Evolutionary conservation across 2,888 invertebrate species (phyloP), one percentile per base, ranked within the genome.

Genomic region (Exephanes ischioxanthus): DNA sequence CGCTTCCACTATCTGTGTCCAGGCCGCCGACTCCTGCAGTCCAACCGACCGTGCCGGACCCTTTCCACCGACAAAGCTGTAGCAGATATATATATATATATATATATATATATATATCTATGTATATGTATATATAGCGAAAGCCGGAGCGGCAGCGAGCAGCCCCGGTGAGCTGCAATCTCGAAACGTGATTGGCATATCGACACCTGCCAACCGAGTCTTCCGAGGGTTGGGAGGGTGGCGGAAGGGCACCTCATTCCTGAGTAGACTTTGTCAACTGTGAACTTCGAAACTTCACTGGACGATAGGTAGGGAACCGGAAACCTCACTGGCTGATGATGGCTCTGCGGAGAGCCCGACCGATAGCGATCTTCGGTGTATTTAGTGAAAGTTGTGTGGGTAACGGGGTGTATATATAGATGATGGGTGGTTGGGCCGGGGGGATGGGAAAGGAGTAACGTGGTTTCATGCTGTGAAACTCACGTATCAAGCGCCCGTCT

Each of bases 111-210:
- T 33, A n/a, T 9, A 3, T 51, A n/a, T n/a, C n/a, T n/a, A n/a
- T 0, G 3, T 73, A 5, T 41, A 22, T 55, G 16, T 61, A 9
- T 22, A 51, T 33, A 51, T 22, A 22, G 53, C 51, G 75, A 85
- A 75, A 78, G 78, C 85, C 48, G 55, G 51, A 70, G 81, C 61
- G 53, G 77, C 48, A 58, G 79, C 70, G 16, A 51, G 45, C 70
- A 48, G 76, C 76, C 81, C 80, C 87, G 45, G 45, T 45, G 45
- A 45, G 84, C 87, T 86, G 84, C 88, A 88, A 91, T 91, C 87
- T 85, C 88, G 76, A 87, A 71, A 79, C 80, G 84, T 89, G 92
- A 92, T 92, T 89, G 92, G 91, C 91, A 82, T 92, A 91, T 92
- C 92, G 91, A 91, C 91, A 91, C 89, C 88, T 91, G 90, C 86